A percentile compares a stretch with the other conserved stretches of the same genome.
Evolutionary conservation across 2,113 vertebrate species (phyloP).

Genomic region (Myanophis thanlyinensis): DNA sequence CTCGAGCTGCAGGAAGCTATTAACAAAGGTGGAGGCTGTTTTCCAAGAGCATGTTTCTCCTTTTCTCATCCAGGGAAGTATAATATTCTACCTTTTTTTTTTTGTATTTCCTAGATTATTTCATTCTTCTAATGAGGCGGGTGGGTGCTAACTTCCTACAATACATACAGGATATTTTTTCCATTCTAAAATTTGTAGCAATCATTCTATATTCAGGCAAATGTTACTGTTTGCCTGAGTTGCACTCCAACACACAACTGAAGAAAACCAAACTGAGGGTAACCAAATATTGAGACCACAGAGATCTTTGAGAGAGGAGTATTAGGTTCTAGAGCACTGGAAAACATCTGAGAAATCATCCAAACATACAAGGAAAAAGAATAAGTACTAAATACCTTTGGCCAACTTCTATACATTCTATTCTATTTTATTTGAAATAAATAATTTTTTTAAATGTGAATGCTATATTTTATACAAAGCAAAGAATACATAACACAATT

Average conservation of each 20-base stretch:
- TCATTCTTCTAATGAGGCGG: too few species aligned
- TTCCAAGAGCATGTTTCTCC: too few species aligned
- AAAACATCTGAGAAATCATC: background rate
- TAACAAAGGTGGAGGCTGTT: too few species aligned
- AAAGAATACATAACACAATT: background rate
- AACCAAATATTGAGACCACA: background rate
- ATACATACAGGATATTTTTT: background rate
- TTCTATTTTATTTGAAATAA: background rate
- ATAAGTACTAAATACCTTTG: background rate
- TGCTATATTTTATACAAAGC: background rate
- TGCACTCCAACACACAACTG: background rate
- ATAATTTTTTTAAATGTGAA: background rate
- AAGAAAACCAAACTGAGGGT: background rate
- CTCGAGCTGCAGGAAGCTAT: too few species aligned
- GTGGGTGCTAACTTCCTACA: too few species aligned
- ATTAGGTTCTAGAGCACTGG: background rate
- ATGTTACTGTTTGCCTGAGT: background rate
- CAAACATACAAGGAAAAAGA: background rate
- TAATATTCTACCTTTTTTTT: too few species aligned
- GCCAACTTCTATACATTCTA: background rate
- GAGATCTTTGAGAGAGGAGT: background rate
- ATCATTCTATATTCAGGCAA: background rate
- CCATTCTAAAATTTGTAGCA: background rate
- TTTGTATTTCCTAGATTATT: too few species aligned
- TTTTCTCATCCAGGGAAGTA: too few species aligned